These are phyloP conservation scores for Scaptomyza polygonia DNA, from an alignment of 2,888 invertebrate genomes.

Conservation along the genomic window DNA sequence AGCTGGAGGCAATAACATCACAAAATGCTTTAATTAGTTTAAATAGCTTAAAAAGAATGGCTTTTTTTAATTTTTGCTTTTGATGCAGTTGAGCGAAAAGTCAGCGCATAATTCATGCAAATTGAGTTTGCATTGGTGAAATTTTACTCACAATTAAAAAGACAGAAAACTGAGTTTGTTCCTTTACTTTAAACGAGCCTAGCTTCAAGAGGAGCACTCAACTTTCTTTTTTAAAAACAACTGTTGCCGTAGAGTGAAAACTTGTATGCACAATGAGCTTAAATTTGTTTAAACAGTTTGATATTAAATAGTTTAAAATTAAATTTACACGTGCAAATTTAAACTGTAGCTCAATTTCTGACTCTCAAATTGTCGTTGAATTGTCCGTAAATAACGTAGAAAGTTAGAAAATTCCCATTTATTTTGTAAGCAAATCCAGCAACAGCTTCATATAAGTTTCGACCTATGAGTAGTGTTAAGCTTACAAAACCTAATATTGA, in stretches of 20 bases:
- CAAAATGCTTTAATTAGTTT: slow-evolving; percentile 52
- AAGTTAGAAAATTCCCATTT: too few relatives aligned
- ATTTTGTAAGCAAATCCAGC: too few relatives aligned
- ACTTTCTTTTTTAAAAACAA: slow-evolving; percentile 1
- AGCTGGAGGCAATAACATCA: slow-evolving; percentile 17
- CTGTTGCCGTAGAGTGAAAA: background rate
- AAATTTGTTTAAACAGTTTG: background rate
- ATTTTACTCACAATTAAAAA: slow-evolving; percentile 5
- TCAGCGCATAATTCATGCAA: slow-evolving; percentile 54
- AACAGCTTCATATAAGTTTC: too few relatives aligned
- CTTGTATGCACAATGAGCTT: background rate
- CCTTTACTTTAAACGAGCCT: slow-evolving; percentile 5
- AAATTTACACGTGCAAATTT: too few relatives aligned
- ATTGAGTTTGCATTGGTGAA: slow-evolving; percentile 48
- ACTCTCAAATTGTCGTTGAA: too few relatives aligned
- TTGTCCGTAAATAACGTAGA: too few relatives aligned
- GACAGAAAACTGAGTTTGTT: slow-evolving; percentile 6
- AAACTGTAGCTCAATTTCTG: too few relatives aligned
- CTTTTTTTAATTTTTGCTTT: slow-evolving; percentile 7
- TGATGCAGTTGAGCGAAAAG: slow-evolving; percentile 7
- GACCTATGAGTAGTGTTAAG: too few relatives aligned
- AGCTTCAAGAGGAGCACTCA: slow-evolving; percentile 14
- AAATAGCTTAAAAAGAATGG: slow-evolving; percentile 27
- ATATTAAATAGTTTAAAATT: too few relatives aligned
- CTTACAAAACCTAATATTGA: too few relatives aligned